Base-by-base conservation (phyloP, 2,888 invertebrate genomes). In the Heliconius ethilla region DNA sequence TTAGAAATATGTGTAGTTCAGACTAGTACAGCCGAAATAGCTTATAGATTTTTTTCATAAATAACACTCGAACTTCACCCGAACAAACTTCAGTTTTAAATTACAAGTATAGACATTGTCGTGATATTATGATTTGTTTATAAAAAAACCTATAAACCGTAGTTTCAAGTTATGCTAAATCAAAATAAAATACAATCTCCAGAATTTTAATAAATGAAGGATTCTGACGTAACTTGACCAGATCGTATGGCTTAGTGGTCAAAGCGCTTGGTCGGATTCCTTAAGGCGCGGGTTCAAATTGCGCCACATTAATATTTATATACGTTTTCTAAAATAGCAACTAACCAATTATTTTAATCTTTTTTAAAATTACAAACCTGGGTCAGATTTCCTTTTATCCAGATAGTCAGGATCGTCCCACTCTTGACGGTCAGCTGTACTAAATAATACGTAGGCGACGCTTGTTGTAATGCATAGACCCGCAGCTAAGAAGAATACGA, bases 401-500 rank as follows among this genome's bases (percentile, higher is more conserved):
- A 86, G 81, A 78, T 84, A 92, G 77, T 89, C 85, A n/a, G 95
- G 94, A 82, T 96, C 95, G 83, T 97, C 97, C 98, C 98, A 98
- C 10, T 95, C 89, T 85, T 97, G 97, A 1, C 96, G 91, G 70
- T 95, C 94, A 0, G 96, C 95, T 70, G 95, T 95, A 10, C 96
- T 96, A 80, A 97, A 96, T 22, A 96, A 83, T 3, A 97, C 84
- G 87, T 96, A 98, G n/a, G 96, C 89, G 0, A 96, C 87, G 85
- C 96, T 96, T 37, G 96, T 95, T 2, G 95, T 82, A 1, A 96
- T 88, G 80, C 96, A 95, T 70, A 97, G 87, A 1, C 90, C 95
- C 0, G 97, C 95, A 0, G 96, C 95, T n/a, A 96, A 89, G 80
- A 96, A 95, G 89, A 97, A 98, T 9, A 97, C 96, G 55, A 95